Percentiles rank a stretch among this genome's conserved stretches.
These are phyloP conservation scores for Rhynchopsitta pachyrhyncha DNA, from an alignment of 2,113 vertebrate genomes.

Conservation along the genomic window DNA sequence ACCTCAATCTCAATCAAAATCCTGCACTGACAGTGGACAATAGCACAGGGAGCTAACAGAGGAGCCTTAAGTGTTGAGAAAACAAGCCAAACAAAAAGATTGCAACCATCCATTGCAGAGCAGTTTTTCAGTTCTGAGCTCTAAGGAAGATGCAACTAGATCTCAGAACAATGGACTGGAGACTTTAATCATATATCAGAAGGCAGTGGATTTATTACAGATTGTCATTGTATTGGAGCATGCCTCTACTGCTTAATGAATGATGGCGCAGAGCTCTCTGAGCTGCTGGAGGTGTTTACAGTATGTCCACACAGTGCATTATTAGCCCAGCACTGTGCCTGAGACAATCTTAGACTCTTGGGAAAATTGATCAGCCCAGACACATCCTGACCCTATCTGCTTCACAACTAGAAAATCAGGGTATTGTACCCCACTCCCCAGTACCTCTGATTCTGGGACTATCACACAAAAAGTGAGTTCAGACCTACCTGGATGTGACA, in stretches of 20 bases:
- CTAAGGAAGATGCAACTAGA: not conserved
- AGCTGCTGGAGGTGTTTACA: not conserved
- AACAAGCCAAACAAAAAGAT: not conserved
- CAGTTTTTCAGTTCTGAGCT: not conserved
- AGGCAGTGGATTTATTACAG: not conserved
- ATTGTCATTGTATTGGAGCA: not conserved
- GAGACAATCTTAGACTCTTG: not conserved
- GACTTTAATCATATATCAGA: not conserved
- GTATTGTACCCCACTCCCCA: not conserved
- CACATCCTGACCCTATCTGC: not conserved
- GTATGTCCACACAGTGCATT: not conserved
- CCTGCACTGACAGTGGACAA: not conserved
- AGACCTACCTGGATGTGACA: not conserved
- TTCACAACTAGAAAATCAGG: not conserved
- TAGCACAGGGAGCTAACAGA: not conserved
- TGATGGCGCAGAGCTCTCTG: not conserved
- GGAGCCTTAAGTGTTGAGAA: not conserved
- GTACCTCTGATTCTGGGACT: not conserved
- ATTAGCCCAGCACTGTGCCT: not conserved
- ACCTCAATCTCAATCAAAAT: conserved; percentile 11
- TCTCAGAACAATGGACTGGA: not conserved
- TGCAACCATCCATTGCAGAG: not conserved
- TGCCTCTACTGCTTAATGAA: not conserved
- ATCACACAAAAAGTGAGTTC: not conserved
- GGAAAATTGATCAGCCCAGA: not conserved